A percentile compares a stretch with the other conserved stretches of the same genome.
These are phyloP conservation scores for Norana najaformis DNA, from an alignment of 2,888 invertebrate species.

Conservation along the genomic window DNA sequence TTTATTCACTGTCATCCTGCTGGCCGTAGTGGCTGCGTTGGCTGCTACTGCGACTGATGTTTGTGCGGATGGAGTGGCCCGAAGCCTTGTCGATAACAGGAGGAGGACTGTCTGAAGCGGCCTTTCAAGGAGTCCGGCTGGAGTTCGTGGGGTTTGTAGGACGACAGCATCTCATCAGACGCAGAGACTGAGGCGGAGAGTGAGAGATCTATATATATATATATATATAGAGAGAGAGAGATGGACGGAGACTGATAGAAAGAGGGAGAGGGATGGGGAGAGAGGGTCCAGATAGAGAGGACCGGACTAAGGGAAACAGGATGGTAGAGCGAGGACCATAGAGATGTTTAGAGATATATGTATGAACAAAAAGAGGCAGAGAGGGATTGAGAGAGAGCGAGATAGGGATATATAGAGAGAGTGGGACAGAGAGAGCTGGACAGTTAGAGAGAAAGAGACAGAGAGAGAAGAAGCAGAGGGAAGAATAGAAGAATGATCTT, in stretches of 20 bases:
- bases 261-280: too few relatives aligned
- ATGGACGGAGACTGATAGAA: background rate
- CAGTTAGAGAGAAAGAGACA: background rate
- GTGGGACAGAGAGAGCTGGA: too few relatives aligned
- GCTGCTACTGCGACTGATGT: background rate
- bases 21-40: background rate
- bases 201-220: too few relatives aligned
- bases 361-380: background rate
- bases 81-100: background rate
- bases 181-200: background rate
- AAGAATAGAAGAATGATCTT: too few relatives aligned
- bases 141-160: background rate
- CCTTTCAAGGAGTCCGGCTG: background rate
- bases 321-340: too few relatives aligned
- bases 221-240: background rate
- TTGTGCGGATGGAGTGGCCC: background rate
- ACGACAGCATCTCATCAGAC: background rate
- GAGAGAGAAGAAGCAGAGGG: background rate
- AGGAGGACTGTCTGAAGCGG: background rate
- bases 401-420: too few relatives aligned
- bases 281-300: too few relatives aligned
- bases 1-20: background rate
- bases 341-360: background rate
- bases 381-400: too few relatives aligned
- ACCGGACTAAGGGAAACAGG: too few relatives aligned